These are phyloP conservation scores for Drosophila atripex DNA, from an alignment of 2,888 invertebrate genomes.

Conservation along the genomic window DNA sequence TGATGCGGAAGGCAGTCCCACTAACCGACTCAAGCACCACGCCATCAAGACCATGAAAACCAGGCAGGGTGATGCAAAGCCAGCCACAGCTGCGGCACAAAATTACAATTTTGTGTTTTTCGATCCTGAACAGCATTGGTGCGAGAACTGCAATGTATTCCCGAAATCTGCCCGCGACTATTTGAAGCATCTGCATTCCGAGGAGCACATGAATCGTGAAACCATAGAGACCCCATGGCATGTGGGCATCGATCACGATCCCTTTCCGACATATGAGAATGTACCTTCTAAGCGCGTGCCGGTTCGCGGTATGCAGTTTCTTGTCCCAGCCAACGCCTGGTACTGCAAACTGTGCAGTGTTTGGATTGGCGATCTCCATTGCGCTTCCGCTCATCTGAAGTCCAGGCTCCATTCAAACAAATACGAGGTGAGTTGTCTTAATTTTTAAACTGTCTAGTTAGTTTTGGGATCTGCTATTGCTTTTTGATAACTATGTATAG, in stretches of 20 bases:
- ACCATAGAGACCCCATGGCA: conserved; percentile 83
- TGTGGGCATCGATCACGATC: conserved; percentile 82
- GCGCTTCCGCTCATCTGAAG: conserved; percentile 93
- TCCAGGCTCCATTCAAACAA: conserved; percentile 91
- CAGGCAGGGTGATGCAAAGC: conserved; percentile 66
- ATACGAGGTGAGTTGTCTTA: conserved; percentile 87
- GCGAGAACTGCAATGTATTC: conserved; percentile 93
- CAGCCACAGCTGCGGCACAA: conserved; percentile 25
- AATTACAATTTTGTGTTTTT: conserved; percentile 92
- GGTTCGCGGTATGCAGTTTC: conserved; percentile 94
- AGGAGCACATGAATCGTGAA: conserved; percentile 87
- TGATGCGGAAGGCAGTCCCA: conserved; percentile 79
- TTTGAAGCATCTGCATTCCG: conserved; percentile 91
- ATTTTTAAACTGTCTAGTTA: too few relatives aligned
- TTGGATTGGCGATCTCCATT: conserved; percentile 95
- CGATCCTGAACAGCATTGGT: conserved; percentile 96
- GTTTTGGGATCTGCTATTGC: too few relatives aligned
- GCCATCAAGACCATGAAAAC: conserved; percentile 83
- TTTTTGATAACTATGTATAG: background rate
- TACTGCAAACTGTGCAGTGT: conserved; percentile 94
- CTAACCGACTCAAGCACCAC: conserved; percentile 83
- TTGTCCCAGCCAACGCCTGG: conserved; percentile 94
- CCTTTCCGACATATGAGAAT: conserved; percentile 88
- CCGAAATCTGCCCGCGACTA: conserved; percentile 94
- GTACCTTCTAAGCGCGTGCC: conserved; percentile 91